phyloP scores from a whole-genome alignment of 2,113 vertebrate species.

The Platysternon megacephalum region DNA sequence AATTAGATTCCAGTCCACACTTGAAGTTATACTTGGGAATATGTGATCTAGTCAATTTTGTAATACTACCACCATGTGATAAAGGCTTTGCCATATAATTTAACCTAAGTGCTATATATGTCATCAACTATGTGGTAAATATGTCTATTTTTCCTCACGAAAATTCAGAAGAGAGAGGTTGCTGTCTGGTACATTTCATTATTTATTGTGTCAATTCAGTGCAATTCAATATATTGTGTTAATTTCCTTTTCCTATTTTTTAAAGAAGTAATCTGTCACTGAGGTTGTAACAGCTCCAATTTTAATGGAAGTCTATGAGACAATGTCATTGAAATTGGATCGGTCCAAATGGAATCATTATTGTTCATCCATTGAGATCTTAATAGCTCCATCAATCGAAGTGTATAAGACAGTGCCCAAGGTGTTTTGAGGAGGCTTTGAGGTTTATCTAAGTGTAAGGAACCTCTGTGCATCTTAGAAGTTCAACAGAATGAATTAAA shows the following conservation, averaged over 20 bases:
- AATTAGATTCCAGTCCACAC: conserved; percentile 37
- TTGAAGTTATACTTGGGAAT: conserved; percentile 61
- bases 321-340: conserved; percentile 75
- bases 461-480: conserved; percentile 36
- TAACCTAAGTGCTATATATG: conserved; percentile 65
- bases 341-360: conserved; percentile 65
- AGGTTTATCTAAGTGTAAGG: conserved; percentile 36
- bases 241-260: conserved; percentile 76
- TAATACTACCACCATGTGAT: conserved; percentile 64
- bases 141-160: conserved; percentile 68
- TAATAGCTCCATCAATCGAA: conserved; percentile 78
- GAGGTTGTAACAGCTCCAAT: conserved; percentile 61
- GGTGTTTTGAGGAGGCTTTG: conserved; percentile 63
- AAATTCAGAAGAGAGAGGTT: conserved; percentile 68
- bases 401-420: conserved; percentile 64
- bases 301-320: conserved; percentile 74
- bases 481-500: background rate
- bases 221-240: conserved; percentile 76
- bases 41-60: conserved; percentile 45
- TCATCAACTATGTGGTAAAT: conserved; percentile 76
- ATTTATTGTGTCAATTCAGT: conserved; percentile 75
- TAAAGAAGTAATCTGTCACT: conserved; percentile 77
- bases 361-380: conserved; percentile 55
- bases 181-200: conserved; percentile 63
- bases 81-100: conserved; percentile 72